A percentile compares a stretch with the other conserved stretches of the same genome.
phyloP scores from a whole-genome alignment of 2,113 vertebrate genomes.

The Oxyruncus cristatus region DNA sequence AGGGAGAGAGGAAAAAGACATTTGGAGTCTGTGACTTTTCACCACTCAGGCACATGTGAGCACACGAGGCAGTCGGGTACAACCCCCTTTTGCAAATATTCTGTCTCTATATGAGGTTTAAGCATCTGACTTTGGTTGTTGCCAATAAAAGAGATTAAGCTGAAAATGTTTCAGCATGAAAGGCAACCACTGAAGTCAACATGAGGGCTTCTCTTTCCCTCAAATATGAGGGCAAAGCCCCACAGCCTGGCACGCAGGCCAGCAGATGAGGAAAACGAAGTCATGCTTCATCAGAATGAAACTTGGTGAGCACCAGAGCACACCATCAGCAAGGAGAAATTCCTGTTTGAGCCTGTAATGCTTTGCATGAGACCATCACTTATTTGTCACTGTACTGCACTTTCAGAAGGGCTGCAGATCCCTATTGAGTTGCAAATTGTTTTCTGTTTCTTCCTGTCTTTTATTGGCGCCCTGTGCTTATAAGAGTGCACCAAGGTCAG shows the following conservation, averaged over 20 bases:
- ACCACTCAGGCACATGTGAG: background rate
- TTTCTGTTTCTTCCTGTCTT: background rate
- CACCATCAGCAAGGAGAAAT: background rate
- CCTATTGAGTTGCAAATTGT: background rate
- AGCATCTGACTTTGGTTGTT: slow-evolving; percentile 63
- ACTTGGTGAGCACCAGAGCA: background rate
- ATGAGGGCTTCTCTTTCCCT: background rate
- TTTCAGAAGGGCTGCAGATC: background rate
- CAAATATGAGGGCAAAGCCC: background rate
- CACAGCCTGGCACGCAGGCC: background rate
- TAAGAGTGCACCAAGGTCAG: background rate
- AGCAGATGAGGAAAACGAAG: background rate
- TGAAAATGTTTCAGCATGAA: background rate
- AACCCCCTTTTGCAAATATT: slow-evolving; percentile 68
- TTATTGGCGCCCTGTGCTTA: background rate
- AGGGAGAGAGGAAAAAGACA: background rate
- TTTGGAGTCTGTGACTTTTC: background rate
- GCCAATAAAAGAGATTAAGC: slow-evolving; percentile 63
- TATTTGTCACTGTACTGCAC: background rate
- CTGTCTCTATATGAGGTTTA: slow-evolving; percentile 58
- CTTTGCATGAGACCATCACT: background rate
- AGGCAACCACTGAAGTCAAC: background rate
- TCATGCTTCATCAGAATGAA: background rate
- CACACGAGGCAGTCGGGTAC: background rate
- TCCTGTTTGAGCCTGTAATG: background rate